Evolutionary conservation across 2,888 invertebrate genomes (phyloP), one percentile per base, ranked within the genome.

Genomic region (Tetheella fluctuosa): DNA sequence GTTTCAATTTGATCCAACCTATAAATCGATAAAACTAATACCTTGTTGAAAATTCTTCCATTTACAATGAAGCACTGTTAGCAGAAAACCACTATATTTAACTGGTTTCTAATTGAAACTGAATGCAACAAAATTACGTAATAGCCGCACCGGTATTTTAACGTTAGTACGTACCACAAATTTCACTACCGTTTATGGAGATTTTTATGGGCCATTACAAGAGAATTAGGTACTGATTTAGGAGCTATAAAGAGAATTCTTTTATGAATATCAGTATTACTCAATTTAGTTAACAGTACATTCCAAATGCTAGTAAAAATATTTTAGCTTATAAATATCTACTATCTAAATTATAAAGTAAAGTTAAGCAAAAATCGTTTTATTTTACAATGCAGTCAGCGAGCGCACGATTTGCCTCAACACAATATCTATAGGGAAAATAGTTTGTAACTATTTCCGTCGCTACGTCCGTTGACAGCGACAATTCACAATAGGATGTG

Each of bases 361-460:
- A 25, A 25, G 25, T 25, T 6, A 7, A n/a, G 5, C 6, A n/a
- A 39, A 39, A 39, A 39, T 0, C 39, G n/a, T 39, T 39, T 39
- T 39, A 39, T n/a, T n/a, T 39, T 7, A n/a, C 39, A 39, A 39
- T 39, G 39, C 39, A 39, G 13, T 13, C 12, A 34, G 39, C n/a
- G 2, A 42, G n/a, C 42, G 42, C 17, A 5, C 42, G 12, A 48
- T 17, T 20, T 48, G 48, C 20, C 4, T 7, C 48, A 20, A 10
- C 48, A 2, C 20, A 48, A 48, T 48, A 48, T 48, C 48, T 17
- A 20, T 48, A 20, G 48, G 42, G 48, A 20, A 48, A 48, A 48
- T 48, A 48, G 48, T 48, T 48, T 48, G 48, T 48, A 10, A 20
- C 48, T 48, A 48, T 48, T 48, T 48, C 48, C 48, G 48, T 10